phyloP scores from a whole-genome alignment of 1,140 invertebrate genomes.

The Zaprionus lachaisei region DNA sequence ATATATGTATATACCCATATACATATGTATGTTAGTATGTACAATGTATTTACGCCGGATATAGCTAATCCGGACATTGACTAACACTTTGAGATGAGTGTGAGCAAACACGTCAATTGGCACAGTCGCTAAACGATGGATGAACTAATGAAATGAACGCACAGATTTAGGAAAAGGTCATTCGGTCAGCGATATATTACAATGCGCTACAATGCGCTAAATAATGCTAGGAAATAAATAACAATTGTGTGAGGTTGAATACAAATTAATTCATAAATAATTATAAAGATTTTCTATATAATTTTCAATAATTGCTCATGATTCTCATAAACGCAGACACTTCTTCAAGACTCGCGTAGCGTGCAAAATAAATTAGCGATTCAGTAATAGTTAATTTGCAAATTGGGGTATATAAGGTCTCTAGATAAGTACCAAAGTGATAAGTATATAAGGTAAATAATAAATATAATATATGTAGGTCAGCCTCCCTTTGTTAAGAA shows the following conservation, averaged over 20 bases:
- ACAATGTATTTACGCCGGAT: neutral
- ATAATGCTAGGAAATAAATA: neutral
- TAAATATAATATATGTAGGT: no score
- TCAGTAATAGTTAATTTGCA: no score
- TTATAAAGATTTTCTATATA: neutral
- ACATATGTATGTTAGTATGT: no score
- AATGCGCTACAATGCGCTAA: constrained; percentile 9
- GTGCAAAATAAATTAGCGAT: constrained; percentile 8
- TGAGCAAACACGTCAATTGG: constrained; percentile 33
- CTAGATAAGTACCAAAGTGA: neutral
- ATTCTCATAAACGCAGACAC: neutral
- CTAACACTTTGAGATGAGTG: constrained; percentile 30
- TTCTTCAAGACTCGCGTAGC: neutral
- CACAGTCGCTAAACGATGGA: constrained; percentile 22
- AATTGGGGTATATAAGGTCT: neutral
- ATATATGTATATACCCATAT: neutral
- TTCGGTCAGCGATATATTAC: neutral
- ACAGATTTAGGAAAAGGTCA: constrained; percentile 33
- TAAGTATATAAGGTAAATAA: no score
- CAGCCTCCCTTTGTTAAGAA: no score
- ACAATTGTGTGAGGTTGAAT: neutral
- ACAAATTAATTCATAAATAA: neutral
- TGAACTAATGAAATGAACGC: constrained; percentile 22
- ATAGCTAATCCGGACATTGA: constrained; percentile 62
- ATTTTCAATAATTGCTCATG: neutral